Evolutionary conservation across 2,797 vertebrate genomes (phyloP).

Genomic region (Coreius guichenoti): DNA sequence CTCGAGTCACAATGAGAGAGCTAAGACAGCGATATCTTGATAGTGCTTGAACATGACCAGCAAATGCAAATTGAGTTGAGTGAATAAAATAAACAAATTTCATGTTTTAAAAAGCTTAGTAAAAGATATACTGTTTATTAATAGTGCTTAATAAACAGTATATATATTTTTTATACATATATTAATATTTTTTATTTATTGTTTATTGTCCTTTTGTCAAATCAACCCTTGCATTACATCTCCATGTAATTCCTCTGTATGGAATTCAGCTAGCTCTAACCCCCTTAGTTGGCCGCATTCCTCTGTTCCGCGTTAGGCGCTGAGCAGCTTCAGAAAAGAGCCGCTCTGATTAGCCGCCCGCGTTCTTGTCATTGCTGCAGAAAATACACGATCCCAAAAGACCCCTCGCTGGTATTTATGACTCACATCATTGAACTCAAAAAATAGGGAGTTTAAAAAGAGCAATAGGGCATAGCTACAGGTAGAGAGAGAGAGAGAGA

Average conservation of each 20-base stretch:
- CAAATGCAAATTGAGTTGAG: neutral
- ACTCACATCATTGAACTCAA: constrained; percentile 48
- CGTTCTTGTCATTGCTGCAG: constrained; percentile 73
- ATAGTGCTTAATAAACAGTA: neutral
- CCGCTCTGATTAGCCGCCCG: constrained; percentile 71
- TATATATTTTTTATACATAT: neutral
- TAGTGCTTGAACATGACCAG: neutral
- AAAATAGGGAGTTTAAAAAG: constrained; percentile 18
- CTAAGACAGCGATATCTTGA: neutral
- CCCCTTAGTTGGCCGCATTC: constrained; percentile 75
- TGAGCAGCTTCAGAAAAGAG: constrained; percentile 80
- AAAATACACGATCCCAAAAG: constrained; percentile 73
- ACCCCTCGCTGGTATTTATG: constrained; percentile 61
- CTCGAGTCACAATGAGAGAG: neutral
- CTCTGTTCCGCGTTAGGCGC: constrained; percentile 61
- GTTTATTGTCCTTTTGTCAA: constrained; percentile 64
- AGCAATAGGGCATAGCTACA: neutral
- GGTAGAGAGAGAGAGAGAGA: neutral
- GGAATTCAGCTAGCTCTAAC: constrained; percentile 78
- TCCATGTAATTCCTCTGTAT: constrained; percentile 82
- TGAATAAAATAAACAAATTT: neutral
- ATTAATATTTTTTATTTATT: neutral
- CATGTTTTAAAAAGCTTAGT: neutral
- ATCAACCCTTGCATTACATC: constrained; percentile 73
- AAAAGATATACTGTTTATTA: neutral